phyloP scores from a whole-genome alignment of 2,888 invertebrate genomes.

The Empis livida region DNA sequence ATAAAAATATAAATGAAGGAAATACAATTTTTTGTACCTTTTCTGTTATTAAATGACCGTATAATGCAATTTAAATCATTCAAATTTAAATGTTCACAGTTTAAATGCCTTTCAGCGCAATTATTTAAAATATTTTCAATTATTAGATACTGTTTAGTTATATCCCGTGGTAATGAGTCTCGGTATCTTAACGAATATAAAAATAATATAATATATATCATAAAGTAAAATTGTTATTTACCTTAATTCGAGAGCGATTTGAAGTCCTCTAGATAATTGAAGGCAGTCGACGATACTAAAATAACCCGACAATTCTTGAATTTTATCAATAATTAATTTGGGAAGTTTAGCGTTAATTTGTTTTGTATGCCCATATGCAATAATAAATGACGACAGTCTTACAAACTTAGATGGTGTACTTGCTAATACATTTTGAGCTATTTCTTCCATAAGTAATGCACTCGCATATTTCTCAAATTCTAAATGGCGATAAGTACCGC shows the following conservation, averaged over 20 bases:
- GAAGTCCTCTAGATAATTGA: slow-evolving; percentile 35
- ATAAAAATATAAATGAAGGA: slow-evolving; percentile 21
- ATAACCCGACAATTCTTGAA: slow-evolving; percentile 33
- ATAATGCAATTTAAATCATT: slow-evolving; percentile 27
- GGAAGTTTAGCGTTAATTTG: slow-evolving; percentile 28
- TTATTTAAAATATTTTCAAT: slow-evolving; percentile 27
- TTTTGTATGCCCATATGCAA: slow-evolving; percentile 35
- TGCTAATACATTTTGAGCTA: slow-evolving; percentile 26
- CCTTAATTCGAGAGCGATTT: slow-evolving; percentile 30
- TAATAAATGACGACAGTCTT: slow-evolving; percentile 33
- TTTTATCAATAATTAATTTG: slow-evolving; percentile 28
- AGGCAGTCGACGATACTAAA: slow-evolving; percentile 34
- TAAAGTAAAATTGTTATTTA: neutral
- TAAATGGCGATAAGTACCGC: slow-evolving; percentile 38
- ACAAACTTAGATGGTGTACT: slow-evolving; percentile 34
- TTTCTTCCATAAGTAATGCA: slow-evolving; percentile 28
- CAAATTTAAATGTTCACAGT: slow-evolving; percentile 16
- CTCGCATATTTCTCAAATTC: slow-evolving; percentile 36
- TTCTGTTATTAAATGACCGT: slow-evolving; percentile 26
- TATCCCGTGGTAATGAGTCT: slow-evolving; percentile 17
- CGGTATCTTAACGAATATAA: slow-evolving; percentile 19
- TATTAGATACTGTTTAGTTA: slow-evolving; percentile 21
- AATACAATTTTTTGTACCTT: slow-evolving; percentile 18
- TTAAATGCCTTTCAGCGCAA: slow-evolving; percentile 28
- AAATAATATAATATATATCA: neutral